Conservation (phyloP, 23 tunicate species). For the Oikopleura dioica region DNA sequence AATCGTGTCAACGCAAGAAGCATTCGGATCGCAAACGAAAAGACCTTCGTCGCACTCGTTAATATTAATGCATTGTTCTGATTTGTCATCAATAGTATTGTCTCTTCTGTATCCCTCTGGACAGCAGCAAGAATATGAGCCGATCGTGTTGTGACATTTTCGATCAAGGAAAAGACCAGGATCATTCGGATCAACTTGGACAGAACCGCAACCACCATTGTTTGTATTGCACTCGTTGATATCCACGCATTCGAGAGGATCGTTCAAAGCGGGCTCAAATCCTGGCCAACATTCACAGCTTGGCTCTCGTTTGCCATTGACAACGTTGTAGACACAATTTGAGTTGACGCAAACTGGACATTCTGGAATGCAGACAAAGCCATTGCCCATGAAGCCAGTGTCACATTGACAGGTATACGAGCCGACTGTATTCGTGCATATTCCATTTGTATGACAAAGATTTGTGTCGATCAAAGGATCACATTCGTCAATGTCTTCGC, state of each 20-base stretch:
- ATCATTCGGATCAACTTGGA: no score
- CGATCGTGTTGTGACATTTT: neutral
- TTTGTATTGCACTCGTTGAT: neutral
- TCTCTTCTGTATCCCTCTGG: neutral
- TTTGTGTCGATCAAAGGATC: neutral
- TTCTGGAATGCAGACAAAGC: neutral
- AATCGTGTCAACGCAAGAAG: no score
- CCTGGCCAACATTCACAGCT: neutral
- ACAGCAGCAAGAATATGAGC: neutral
- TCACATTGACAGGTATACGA: neutral
- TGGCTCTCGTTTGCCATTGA: no score
- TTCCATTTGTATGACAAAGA: neutral
- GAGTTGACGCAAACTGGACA: neutral
- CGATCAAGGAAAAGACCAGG: neutral
- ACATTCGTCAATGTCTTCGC: neutral
- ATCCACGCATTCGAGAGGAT: neutral
- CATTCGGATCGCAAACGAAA: no score
- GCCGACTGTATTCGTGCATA: neutral
- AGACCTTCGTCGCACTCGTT: no score
- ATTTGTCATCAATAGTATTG: neutral
- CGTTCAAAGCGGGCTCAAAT: neutral
- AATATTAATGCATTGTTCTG: no score
- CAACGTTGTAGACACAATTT: no score
- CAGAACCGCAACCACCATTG: neutral
- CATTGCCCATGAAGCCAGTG: no score